Conservation (phyloP, 2,888 invertebrate genomes). For the Arctia plantaginis region DNA sequence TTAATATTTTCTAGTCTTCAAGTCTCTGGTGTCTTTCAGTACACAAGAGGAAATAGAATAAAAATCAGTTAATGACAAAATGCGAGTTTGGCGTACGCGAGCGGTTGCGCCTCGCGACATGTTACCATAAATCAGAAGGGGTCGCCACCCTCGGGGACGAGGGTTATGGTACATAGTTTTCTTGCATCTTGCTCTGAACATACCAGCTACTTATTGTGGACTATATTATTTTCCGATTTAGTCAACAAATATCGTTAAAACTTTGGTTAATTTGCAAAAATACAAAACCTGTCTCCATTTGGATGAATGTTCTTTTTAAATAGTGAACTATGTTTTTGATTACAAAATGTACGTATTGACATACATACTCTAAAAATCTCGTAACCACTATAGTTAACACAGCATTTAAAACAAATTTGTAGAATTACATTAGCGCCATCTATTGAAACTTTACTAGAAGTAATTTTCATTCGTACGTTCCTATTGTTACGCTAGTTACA, state of each 20-base stretch:
- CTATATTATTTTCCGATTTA: too few species aligned
- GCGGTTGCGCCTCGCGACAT: slow-evolving; percentile 78
- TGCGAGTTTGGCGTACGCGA: slow-evolving; percentile 77
- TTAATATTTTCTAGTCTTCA: background rate
- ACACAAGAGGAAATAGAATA: slow-evolving; percentile 67
- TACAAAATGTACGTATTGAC: background rate
- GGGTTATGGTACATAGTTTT: too few species aligned
- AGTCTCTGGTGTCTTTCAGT: background rate
- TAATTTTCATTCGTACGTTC: background rate
- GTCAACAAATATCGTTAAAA: too few species aligned
- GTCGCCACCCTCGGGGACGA: slow-evolving; percentile 69
- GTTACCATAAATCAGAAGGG: slow-evolving; percentile 85
- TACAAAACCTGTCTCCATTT: too few species aligned
- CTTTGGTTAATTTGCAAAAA: too few species aligned
- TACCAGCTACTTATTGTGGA: too few species aligned
- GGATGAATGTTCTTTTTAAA: too few species aligned
- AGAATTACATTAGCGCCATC: background rate
- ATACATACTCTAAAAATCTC: background rate
- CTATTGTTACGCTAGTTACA: background rate
- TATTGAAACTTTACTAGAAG: background rate
- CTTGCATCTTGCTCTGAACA: too few species aligned
- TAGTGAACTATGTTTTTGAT: background rate
- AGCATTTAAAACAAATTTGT: background rate
- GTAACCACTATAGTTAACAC: background rate
- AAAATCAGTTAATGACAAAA: slow-evolving; percentile 85